Percentiles rank a stretch among this genome's conserved stretches.
Conservation (phyloP, 2,113 vertebrate genomes). For the Proterorhinus semilunaris region DNA sequence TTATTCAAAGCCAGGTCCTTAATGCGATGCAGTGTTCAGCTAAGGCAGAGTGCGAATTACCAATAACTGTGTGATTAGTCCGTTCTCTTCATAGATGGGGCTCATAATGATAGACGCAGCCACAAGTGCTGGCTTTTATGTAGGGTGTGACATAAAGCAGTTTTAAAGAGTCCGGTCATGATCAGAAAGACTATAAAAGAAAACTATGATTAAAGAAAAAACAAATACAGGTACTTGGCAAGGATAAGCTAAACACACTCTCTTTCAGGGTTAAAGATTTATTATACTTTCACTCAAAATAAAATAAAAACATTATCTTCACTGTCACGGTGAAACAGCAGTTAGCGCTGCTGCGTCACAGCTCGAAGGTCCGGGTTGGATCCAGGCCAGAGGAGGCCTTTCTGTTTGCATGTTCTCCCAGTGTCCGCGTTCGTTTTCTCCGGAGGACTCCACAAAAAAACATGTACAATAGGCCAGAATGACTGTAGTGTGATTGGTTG, state of each 20-base stretch:
- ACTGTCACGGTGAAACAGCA: too few species aligned
- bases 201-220: not conserved
- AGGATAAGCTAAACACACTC: not conserved
- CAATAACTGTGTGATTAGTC: constrained; percentile 55
- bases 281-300: too few species aligned
- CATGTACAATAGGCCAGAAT: too few species aligned
- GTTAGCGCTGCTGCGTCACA: too few species aligned
- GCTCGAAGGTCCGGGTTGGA: too few species aligned
- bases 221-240: not conserved
- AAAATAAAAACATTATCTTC: too few species aligned
- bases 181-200: not conserved
- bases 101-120: constrained; percentile 39
- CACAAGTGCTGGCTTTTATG: constrained; percentile 33
- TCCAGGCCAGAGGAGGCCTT: too few species aligned
- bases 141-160: not conserved
- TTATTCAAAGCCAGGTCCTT: constrained; percentile 57
- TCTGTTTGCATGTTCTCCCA: too few species aligned
- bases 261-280: too few species aligned
- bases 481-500: too few species aligned
- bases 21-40: constrained; percentile 47
- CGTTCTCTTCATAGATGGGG: constrained; percentile 33
- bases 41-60: constrained; percentile 39
- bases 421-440: too few species aligned
- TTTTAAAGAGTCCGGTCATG: not conserved
- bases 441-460: too few species aligned